Conservation (phyloP, 2,797 vertebrate species). For the Graptemys geographica region DNA sequence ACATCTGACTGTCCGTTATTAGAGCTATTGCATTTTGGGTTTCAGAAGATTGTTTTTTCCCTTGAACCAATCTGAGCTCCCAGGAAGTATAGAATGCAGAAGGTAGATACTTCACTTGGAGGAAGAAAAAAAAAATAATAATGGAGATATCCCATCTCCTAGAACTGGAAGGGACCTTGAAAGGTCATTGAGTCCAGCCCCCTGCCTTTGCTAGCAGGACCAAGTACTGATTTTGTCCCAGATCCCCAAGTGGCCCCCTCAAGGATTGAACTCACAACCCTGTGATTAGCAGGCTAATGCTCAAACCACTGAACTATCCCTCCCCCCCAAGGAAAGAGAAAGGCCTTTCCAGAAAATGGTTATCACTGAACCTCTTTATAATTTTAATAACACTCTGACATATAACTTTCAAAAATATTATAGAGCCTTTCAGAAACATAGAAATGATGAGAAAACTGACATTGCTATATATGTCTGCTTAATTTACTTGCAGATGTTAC, state of each 20-base stretch:
- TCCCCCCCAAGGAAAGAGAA: neutral
- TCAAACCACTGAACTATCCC: no score
- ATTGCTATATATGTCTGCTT: accelerated
- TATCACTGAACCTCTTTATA: neutral
- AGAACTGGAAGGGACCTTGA: no score
- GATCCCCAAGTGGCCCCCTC: no score
- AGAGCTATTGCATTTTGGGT: neutral
- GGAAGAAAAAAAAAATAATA: no score
- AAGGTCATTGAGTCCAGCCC: no score
- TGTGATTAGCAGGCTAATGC: no score
- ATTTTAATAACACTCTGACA: neutral
- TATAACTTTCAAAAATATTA: neutral
- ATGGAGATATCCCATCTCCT: no score
- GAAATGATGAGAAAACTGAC: neutral
- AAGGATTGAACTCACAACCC: no score
- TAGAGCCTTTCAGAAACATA: neutral
- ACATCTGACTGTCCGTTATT: neutral
- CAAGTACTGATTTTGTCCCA: no score
- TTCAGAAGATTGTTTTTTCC: neutral
- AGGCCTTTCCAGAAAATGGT: neutral
- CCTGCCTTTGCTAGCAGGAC: no score
- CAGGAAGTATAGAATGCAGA: neutral
- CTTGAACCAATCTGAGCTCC: neutral
- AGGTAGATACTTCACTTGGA: neutral
- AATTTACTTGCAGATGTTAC: neutral